These are phyloP conservation scores for Schizothorax lantsangensis DNA, from an alignment of 2,797 vertebrate genomes.

Conservation along the genomic window DNA sequence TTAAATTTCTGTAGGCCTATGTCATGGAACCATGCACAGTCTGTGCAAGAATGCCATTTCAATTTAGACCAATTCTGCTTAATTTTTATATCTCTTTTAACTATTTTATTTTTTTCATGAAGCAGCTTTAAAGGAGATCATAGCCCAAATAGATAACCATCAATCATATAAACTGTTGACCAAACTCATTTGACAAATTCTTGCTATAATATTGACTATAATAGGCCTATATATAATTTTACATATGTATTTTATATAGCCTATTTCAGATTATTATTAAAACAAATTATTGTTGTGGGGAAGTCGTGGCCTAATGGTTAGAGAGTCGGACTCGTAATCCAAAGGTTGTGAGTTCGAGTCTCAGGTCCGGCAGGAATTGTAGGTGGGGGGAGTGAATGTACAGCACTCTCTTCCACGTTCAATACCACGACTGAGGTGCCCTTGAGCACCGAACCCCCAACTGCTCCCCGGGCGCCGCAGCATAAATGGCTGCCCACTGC, in stretches of 20 bases:
- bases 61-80: neutral
- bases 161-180: neutral
- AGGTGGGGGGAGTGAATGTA: no score
- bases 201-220: neutral
- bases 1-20: neutral
- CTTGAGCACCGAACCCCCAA: no score
- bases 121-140: neutral
- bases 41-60: neutral
- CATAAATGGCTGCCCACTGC: no score
- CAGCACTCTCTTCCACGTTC: no score
- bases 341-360: no score
- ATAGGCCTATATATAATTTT: neutral
- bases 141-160: neutral
- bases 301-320: no score
- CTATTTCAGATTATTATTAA: neutral
- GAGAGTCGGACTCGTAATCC: no score
- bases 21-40: neutral
- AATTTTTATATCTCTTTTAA: neutral
- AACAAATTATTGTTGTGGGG: neutral
- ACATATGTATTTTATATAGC: neutral
- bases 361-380: no score
- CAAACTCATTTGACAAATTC: neutral
- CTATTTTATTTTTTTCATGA: neutral
- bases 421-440: no score
- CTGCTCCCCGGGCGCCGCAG: no score